Evolutionary conservation across 2,113 vertebrate genomes (phyloP), one percentile per base, ranked within the genome.

Genomic region (Heteronetta atricapilla): DNA sequence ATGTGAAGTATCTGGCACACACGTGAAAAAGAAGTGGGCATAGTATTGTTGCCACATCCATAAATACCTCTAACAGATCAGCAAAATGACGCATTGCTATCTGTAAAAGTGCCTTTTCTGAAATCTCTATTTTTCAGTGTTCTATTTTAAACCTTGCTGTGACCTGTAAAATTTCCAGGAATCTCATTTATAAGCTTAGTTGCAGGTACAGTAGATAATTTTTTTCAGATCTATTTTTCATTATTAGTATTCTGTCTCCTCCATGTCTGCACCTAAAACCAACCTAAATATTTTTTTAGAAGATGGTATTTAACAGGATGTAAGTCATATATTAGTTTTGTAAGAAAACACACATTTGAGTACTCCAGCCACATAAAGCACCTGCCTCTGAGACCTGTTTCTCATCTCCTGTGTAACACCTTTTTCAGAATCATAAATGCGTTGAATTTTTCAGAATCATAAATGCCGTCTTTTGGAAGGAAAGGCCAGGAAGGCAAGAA

Each of bases 271-370:
- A 94, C 80, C 92, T 96, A 93, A 97, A 97, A 94, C 79, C 94
- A 97, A 97, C 90, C 81, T 91, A 95, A 97, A 88, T 96, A 97
- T 96, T 97, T 97, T 96, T 84, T 94, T 93, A 91, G 90, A 97
- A 92, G 91, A 96, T 86, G 81, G 69, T 96, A 97, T 96, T 96
- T 96, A 97, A 96, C 88, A 96, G 88, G 87, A 97, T 94, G 89
- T 29, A 96, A 96, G 80, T 93, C 76, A 94, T 79, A 63, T 80
- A 95, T 92, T 96, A 94, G 82, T 91, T 96, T 89, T 95, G 56
- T 92, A 96, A 97, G 63, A 97, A 97, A 97, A 93, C 91, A 96
- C 68, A 96, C 33, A 95, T 92, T 96, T 76, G 97, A 95, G 77
- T 88, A 91, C 60, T 96, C 69, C 52, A 84, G 91, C 80, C 91